Conservation (phyloP, 1,140 invertebrate species). For the Anthonomus grandis region DNA sequence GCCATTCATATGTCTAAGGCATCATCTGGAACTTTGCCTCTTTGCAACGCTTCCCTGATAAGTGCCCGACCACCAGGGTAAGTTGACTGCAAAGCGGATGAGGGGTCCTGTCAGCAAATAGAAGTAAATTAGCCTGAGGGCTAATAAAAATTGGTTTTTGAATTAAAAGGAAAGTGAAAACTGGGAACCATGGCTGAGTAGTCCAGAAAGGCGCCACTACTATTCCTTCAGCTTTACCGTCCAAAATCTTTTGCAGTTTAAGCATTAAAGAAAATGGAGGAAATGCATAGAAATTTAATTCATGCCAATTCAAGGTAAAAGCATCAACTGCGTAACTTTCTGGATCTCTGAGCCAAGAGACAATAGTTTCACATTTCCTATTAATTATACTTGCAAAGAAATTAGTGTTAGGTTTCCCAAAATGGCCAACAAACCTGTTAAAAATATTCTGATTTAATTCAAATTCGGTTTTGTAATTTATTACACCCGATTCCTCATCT, state of each 20-base stretch:
- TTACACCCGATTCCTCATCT: constrained; percentile 27
- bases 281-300: constrained; percentile 37
- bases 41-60: constrained; percentile 30
- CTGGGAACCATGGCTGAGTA: constrained; percentile 38
- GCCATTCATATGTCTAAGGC: constrained; percentile 4
- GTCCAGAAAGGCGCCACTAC: constrained; percentile 38
- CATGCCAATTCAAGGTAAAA: constrained; percentile 34
- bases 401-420: no score
- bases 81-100: no score
- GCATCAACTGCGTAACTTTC: constrained; percentile 30
- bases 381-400: constrained; percentile 35
- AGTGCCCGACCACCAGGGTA: no score
- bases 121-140: constrained; percentile 11
- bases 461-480: constrained; percentile 1
- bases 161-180: constrained; percentile 2
- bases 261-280: constrained; percentile 35
- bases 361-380: constrained; percentile 31
- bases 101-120: constrained; percentile 22
- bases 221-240: constrained; percentile 34
- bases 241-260: constrained; percentile 33
- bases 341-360: constrained; percentile 35
- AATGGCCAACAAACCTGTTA: constrained; percentile 9
- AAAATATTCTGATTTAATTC: constrained; percentile 19
- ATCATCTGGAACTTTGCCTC: no score
- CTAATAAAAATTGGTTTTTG: background rate